Base-by-base conservation (phyloP, 2,113 vertebrate genomes). In the Heterotilapia buettikoferi region DNA sequence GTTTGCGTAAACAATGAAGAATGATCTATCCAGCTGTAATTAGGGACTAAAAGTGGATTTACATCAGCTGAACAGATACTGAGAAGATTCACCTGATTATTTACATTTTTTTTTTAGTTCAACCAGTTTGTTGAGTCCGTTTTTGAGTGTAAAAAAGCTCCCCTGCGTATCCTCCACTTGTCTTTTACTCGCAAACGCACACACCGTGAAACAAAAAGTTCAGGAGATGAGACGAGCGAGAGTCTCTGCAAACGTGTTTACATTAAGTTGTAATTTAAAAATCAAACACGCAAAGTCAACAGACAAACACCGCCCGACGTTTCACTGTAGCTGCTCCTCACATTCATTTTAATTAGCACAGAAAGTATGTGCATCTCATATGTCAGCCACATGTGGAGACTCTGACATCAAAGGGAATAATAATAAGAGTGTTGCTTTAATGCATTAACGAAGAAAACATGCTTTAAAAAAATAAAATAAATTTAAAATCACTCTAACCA, bases 181-280 rank as follows among this genome's bases (percentile, higher is more conserved):
- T 7, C 63, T 40, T 68, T 68, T n/a, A 68, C 63, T 40, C 2
- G 0, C 38, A 73, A 38, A 71, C 1, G 2, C 68, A 76, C 4
- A 76, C 71, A 29, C 40, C 0, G 21, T 29, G 43, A 47, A 47
- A 29, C 6, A 73, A 11, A 73, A 73, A 10, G 71, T 76, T 47
- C 9, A 50, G 71, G 4, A 31, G 26, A 12, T 7, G 9, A 50
- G 26, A 19, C 26, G 3, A 31, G 43, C 6, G 24, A 31, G 24
- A 19, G 9, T 31, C 71, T 78, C 71, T 47, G 26, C 71, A 78
- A 78, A 50, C 2, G 3, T 19, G 43, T 47, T 31, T 78, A 78
- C 71, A 50, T 50, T 31, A 78, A 50, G 43, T 50, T 50, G 43
- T 31, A 50, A 78, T 50, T 50, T 78, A 50, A 78, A 76, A 50